Conservation (phyloP, 2,797 vertebrate species). For the Lutjanus argentimaculatus region DNA sequence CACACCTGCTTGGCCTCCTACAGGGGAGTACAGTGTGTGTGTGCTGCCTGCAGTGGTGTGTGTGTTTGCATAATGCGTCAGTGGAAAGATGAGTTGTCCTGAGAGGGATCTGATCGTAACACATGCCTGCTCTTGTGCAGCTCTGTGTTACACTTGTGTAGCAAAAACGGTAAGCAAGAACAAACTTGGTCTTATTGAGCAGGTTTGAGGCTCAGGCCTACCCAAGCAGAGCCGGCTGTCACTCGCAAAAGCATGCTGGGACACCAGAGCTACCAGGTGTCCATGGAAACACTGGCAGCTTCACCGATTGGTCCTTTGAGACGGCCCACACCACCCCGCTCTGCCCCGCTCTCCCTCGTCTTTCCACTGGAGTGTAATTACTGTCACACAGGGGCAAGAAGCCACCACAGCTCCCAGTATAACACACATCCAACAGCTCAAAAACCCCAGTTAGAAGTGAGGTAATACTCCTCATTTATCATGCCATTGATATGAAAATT, state of each 20-base stretch:
- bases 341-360: conserved; percentile 32
- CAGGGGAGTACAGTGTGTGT: conserved; percentile 7
- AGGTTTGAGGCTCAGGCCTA: conserved; percentile 54
- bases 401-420: conserved; percentile 24
- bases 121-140: conserved; percentile 59
- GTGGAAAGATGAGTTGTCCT: conserved; percentile 42
- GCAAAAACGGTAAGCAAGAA: conserved; percentile 20
- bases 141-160: conserved; percentile 13
- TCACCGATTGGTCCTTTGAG: conserved; percentile 79
- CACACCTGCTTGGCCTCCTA: conserved; percentile 72
- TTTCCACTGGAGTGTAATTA: conserved; percentile 77
- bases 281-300: conserved; percentile 77
- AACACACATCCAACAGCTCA: conserved; percentile 23
- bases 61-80: conserved; percentile 29
- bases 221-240: conserved; percentile 69
- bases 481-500: conserved; percentile 79
- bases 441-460: conserved; percentile 43
- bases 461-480: conserved; percentile 69
- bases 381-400: conserved; percentile 59
- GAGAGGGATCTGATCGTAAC: conserved; percentile 53
- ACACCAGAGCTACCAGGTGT: conserved; percentile 78
- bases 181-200: conserved; percentile 32
- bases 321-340: conserved; percentile 40
- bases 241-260: conserved; percentile 73
- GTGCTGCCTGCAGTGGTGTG: background rate